Base-by-base conservation (phyloP, 2,888 invertebrate genomes). In the Cactoblastis cactorum region DNA sequence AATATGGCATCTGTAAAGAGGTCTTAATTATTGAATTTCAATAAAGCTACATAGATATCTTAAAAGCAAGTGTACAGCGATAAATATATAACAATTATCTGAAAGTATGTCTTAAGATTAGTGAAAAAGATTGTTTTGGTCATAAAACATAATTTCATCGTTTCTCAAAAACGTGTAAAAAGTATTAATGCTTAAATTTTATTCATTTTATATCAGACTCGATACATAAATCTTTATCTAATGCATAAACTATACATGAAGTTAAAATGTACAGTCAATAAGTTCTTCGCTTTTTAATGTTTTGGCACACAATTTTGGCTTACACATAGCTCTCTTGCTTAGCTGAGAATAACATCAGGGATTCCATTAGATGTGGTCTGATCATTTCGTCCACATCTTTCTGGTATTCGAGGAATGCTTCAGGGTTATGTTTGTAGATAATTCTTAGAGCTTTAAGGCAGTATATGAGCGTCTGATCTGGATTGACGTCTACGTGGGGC, bases 311-410 rank as follows among this genome's bases (percentile, higher is more conserved):
- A 22, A 39, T 38, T 22, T 19, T 35, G 12, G 22, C 32, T 45
- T 80, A 95, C 37, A 95, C 95, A 74, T 95, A 95, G 73, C 95
- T 95, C 77, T 95, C 95, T 73, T 94, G 94, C 62, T 94, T 93
- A 19, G 94, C 92, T 0, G 95, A 95, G 77, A 95, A 95, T 33
- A 94, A 88, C 76, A 95, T 92, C 60, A 95, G 93, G 0, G 95
- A 95, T 71, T 96, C 95, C 82, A 95, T 91, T 9, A 95, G 83
- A 67, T 94, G 92, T 0, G 95, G 95, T 69, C 92, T 91, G 50
- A 96, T 92, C 75, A 96, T 90, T 63, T 95, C 95, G 51, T 93
- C 92, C 2, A 94, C 92, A 63, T 95, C 94, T 59, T 92, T 84
- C 58, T 63, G 80, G 69, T 67, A 71, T 55, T 80, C 85, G 48